phyloP scores from a whole-genome alignment of 2,113 vertebrate genomes.

The Malurus elegans region DNA sequence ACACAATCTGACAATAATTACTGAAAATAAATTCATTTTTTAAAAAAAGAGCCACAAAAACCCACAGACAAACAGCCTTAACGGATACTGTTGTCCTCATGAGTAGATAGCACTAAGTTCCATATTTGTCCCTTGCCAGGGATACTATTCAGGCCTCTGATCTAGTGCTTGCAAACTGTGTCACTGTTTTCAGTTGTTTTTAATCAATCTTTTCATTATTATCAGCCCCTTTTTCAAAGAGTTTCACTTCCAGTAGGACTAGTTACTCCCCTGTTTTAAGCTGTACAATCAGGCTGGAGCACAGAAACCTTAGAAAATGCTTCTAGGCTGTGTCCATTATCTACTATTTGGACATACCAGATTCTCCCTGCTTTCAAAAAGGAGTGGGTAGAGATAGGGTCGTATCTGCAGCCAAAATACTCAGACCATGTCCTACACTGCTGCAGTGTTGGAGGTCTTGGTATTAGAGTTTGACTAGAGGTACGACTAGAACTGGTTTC shows the following conservation, averaged over 20 bases:
- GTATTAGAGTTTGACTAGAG: not conserved
- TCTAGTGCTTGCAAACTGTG: not conserved
- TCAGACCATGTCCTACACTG: not conserved
- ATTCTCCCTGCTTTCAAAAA: not conserved
- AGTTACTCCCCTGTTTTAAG: not conserved
- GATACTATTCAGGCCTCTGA: not conserved
- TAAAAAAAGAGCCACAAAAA: not conserved
- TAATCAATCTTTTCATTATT: not conserved
- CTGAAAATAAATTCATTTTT: not conserved
- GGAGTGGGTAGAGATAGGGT: not conserved
- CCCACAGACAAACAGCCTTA: not conserved
- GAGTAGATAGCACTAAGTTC: not conserved
- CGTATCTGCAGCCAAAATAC: not conserved
- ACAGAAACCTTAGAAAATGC: not conserved
- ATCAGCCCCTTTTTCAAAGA: not conserved
- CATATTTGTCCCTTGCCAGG: not conserved
- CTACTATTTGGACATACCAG: not conserved
- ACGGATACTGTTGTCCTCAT: not conserved
- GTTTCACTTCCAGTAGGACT: not conserved
- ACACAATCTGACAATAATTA: not conserved
- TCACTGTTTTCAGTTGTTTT: not conserved
- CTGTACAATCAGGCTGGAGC: not conserved
- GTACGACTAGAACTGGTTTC: not conserved
- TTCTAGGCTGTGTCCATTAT: not conserved
- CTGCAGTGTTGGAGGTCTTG: not conserved